Percentiles rank a stretch among this genome's conserved stretches.
phyloP scores from a whole-genome alignment of 2,888 invertebrate species.

The Atethmia centrago region DNA sequence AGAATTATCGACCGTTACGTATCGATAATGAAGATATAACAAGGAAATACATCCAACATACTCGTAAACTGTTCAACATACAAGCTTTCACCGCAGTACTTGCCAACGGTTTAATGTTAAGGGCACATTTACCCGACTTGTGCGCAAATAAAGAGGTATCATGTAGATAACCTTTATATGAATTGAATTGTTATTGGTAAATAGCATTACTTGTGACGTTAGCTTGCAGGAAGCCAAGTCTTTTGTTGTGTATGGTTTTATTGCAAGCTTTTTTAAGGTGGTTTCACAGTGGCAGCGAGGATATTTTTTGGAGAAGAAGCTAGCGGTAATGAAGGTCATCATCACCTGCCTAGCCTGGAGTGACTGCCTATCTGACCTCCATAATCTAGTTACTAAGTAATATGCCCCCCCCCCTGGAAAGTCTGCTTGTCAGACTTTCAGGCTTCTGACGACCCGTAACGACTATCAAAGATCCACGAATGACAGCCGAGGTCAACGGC shows the following conservation, averaged over 20 bases:
- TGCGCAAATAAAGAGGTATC: slow-evolving; percentile 27
- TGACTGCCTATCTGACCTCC: too few species aligned
- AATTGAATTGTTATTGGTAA: slow-evolving; percentile 32
- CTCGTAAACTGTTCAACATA: slow-evolving; percentile 8
- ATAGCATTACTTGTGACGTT: slow-evolving; percentile 16
- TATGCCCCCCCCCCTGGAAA: too few species aligned
- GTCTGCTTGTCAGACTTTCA: too few species aligned
- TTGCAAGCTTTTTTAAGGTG: neutral
- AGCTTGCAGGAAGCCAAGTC: slow-evolving; percentile 29
- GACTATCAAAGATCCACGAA: too few species aligned
- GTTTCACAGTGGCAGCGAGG: neutral
- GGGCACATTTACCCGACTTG: slow-evolving; percentile 4
- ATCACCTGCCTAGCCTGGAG: too few species aligned
- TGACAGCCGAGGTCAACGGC: too few species aligned
- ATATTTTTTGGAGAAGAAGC: neutral
- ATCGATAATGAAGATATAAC: slow-evolving; percentile 22
- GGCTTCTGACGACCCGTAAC: too few species aligned
- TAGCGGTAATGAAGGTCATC: too few species aligned
- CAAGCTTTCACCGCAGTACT: slow-evolving; percentile 8
- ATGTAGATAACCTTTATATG: slow-evolving; percentile 2
- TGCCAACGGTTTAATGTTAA: slow-evolving; percentile 1
- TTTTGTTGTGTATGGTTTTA: slow-evolving; percentile 28
- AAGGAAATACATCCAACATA: neutral
- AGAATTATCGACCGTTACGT: neutral
- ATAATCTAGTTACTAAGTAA: too few species aligned